A percentile compares a stretch with the other conserved stretches of the same genome.
Conservation (phyloP, 2,797 vertebrate genomes). For the Mus minutoides region DNA sequence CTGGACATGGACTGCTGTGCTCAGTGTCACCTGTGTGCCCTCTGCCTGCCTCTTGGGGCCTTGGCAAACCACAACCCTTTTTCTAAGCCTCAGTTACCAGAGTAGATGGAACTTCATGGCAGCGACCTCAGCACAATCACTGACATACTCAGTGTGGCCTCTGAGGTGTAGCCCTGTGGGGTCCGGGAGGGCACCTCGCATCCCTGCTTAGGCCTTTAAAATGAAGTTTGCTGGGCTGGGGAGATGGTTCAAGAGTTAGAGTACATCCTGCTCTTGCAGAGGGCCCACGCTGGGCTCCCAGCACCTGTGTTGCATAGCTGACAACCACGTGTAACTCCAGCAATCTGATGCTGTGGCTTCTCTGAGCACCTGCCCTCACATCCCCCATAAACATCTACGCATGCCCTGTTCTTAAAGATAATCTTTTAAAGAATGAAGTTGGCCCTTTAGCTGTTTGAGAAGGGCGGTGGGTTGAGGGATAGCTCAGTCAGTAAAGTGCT, state of each 20-base stretch:
- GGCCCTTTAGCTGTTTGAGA: not conserved
- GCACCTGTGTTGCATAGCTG: not conserved
- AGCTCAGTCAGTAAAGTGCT: not conserved
- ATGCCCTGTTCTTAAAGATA: not conserved
- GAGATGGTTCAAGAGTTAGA: not conserved
- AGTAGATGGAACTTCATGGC: rapidly evolving
- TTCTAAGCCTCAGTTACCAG: rapidly evolving
- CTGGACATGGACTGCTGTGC: not conserved
- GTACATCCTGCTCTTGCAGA: not conserved
- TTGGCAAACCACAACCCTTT: not conserved
- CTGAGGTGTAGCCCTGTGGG: rapidly evolving
- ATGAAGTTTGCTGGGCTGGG: not conserved
- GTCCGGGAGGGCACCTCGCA: too few relatives aligned
- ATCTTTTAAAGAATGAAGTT: not conserved
- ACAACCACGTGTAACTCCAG: not conserved
- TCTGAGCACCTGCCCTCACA: not conserved
- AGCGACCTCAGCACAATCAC: rapidly evolving
- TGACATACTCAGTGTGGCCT: not conserved
- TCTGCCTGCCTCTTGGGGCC: not conserved
- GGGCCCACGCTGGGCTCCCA: not conserved
- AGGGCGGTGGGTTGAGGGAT: not conserved
- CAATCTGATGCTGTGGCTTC: too few relatives aligned
- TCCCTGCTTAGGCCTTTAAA: not conserved
- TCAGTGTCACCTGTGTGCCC: not conserved
- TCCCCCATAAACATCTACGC: too few relatives aligned